These are phyloP conservation scores for Gorsachius goisagi DNA, from an alignment of 2,113 vertebrate species.

Conservation along the genomic window DNA sequence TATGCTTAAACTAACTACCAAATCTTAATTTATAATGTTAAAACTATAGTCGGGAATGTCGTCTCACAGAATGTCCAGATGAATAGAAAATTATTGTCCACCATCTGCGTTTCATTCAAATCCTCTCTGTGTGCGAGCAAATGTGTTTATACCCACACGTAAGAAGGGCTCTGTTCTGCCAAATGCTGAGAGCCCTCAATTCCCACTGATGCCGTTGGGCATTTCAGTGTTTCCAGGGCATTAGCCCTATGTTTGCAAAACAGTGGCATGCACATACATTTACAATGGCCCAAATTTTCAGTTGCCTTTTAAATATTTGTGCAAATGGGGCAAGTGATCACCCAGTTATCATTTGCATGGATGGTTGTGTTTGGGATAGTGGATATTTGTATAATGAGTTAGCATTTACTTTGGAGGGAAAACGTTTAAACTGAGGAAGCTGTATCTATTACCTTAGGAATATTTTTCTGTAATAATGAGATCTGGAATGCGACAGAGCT, in stretches of 20 bases:
- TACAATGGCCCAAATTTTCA: background rate
- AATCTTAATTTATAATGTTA: background rate
- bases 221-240: background rate
- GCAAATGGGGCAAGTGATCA: background rate
- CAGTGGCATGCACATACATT: background rate
- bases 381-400: background rate
- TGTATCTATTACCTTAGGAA: background rate
- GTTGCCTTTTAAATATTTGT: background rate
- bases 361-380: background rate
- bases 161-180: background rate
- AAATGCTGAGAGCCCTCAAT: background rate
- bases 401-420: background rate
- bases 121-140: background rate
- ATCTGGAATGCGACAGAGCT: background rate
- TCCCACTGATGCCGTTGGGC: background rate
- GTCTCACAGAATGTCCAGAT: background rate
- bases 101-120: background rate
- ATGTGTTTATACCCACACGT: background rate
- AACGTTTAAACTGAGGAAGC: background rate
- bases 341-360: background rate
- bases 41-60: background rate
- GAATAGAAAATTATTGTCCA: background rate
- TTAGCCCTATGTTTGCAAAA: background rate
- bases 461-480: conserved; percentile 2
- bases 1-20: background rate